Conservation (phyloP, 2,113 vertebrate species). For the Mirounga angustirostris region DNA sequence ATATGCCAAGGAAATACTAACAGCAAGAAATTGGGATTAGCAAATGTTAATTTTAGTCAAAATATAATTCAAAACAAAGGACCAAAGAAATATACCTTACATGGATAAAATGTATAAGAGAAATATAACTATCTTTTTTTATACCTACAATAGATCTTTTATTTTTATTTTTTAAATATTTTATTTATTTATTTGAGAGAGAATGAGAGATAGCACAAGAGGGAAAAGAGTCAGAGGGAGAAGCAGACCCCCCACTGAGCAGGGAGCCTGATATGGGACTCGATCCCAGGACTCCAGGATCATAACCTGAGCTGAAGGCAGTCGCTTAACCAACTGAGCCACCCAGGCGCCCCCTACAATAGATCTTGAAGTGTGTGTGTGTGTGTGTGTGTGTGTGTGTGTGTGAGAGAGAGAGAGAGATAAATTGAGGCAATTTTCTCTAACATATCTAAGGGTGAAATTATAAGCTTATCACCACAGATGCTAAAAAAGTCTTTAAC, state of each 20-base stretch:
- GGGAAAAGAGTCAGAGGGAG: too few relatives aligned
- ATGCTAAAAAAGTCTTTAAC: background rate
- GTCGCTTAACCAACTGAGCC: too few relatives aligned
- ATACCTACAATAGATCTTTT: background rate
- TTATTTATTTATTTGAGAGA: too few relatives aligned
- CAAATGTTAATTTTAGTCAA: background rate
- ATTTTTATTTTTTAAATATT: too few relatives aligned
- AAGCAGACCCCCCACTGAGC: too few relatives aligned
- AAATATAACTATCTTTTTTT: constrained; percentile 23
- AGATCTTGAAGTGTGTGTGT: background rate
- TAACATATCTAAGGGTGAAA: background rate
- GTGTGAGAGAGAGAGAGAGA: background rate
- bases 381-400: background rate
- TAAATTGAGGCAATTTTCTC: background rate
- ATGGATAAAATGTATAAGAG: background rate
- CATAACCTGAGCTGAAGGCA: too few relatives aligned
- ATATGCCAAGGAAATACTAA: background rate
- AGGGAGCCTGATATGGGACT: too few relatives aligned
- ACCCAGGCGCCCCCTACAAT: background rate
- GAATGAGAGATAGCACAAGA: too few relatives aligned
- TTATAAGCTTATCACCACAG: background rate
- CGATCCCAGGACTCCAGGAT: too few relatives aligned
- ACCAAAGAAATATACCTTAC: background rate
- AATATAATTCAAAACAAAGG: background rate
- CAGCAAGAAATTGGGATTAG: background rate